phyloP scores from a whole-genome alignment of 2,113 vertebrate genomes.

The Chauna torquata region DNA sequence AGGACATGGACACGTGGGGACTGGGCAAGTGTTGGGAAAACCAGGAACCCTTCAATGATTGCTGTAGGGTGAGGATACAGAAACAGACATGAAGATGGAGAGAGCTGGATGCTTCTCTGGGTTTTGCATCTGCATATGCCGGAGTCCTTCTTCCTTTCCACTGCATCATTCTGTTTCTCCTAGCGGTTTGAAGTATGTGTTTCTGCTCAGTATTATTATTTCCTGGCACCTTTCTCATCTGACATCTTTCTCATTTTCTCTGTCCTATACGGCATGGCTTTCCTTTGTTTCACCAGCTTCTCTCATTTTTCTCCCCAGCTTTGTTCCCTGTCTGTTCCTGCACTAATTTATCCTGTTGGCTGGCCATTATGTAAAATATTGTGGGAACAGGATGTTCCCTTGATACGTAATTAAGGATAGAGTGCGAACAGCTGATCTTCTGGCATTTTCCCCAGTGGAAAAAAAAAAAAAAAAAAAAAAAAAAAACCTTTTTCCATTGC shows the following conservation, averaged over 20 bases:
- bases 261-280: neutral
- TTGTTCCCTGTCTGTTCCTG: constrained; percentile 13
- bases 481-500: neutral
- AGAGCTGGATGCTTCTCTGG: neutral
- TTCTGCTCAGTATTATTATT: neutral
- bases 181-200: neutral
- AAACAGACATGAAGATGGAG: neutral
- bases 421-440: constrained; percentile 26
- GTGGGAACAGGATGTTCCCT: constrained; percentile 48
- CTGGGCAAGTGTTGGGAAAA: neutral
- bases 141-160: neutral
- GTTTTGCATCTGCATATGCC: neutral
- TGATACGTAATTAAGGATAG: constrained; percentile 23
- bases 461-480: neutral
- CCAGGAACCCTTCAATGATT: neutral
- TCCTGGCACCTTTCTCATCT: neutral
- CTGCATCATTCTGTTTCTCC: neutral
- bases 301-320: neutral
- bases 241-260: neutral
- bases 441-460: neutral
- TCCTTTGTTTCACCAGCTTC: neutral
- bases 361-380: constrained; percentile 25
- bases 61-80: neutral
- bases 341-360: constrained; percentile 15
- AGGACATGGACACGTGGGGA: neutral